phyloP scores from a whole-genome alignment of 2,113 vertebrate genomes.

The Pelecanus crispus region DNA sequence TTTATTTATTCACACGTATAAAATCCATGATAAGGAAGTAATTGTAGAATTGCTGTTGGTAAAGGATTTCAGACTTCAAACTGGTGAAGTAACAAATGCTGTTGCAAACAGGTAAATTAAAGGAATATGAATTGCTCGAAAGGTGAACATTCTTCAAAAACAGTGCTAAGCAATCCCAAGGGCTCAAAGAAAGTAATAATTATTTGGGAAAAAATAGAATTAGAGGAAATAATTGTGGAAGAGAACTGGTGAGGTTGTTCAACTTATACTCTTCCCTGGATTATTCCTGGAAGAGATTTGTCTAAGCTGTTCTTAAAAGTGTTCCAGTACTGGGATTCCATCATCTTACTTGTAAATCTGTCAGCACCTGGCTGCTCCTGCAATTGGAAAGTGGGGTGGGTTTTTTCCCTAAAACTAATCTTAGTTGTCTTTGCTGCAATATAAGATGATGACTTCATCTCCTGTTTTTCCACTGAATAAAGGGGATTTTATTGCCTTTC shows the following conservation, averaged over 20 bases:
- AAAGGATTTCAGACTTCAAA: background rate
- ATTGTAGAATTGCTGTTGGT: no score
- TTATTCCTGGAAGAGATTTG: background rate
- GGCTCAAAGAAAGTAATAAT: background rate
- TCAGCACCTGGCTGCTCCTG: background rate
- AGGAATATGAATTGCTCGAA: accelerated
- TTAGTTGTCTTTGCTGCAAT: background rate
- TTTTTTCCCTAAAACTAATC: background rate
- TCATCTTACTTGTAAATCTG: background rate
- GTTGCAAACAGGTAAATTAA: background rate
- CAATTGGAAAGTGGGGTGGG: background rate
- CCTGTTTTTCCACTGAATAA: background rate
- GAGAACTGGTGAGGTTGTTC: background rate
- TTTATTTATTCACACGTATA: background rate
- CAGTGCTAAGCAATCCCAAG: background rate
- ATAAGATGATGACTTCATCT: background rate
- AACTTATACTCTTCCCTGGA: background rate
- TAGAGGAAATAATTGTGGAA: background rate
- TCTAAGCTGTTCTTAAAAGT: background rate
- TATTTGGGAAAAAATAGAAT: background rate
- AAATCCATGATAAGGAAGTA: background rate
- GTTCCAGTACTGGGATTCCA: background rate
- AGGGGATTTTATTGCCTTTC: background rate
- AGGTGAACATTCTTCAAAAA: background rate
- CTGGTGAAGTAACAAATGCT: background rate